These are phyloP conservation scores for Salticus scenicus DNA, from an alignment of 2,888 invertebrate genomes.

Conservation along the genomic window DNA sequence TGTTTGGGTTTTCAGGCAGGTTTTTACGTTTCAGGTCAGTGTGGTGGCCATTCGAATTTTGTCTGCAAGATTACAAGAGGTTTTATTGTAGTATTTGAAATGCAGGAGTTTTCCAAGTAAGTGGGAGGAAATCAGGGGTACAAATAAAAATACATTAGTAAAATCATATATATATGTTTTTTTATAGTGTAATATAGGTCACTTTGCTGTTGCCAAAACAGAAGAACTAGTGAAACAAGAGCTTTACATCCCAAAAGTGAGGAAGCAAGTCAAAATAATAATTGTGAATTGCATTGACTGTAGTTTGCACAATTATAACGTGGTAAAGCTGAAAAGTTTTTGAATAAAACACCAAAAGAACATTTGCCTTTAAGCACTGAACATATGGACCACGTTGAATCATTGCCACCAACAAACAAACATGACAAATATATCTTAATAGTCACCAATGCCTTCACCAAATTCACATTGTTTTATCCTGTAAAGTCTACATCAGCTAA, in stretches of 20 bases:
- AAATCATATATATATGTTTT: too few species aligned
- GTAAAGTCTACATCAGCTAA: conserved; percentile 19
- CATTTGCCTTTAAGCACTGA: neutral
- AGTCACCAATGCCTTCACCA: neutral
- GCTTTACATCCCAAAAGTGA: neutral
- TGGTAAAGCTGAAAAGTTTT: neutral
- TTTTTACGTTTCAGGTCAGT: too few species aligned
- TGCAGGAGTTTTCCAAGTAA: too few species aligned
- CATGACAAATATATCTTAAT: neutral
- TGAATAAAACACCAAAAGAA: neutral
- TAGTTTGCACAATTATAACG: neutral
- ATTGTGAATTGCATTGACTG: neutral
- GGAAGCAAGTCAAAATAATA: neutral
- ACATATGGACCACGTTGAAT: neutral
- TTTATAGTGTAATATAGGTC: too few species aligned
- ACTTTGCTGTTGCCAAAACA: conserved; percentile 7
- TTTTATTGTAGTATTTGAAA: too few species aligned
- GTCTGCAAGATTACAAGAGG: too few species aligned
- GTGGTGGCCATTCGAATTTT: too few species aligned
- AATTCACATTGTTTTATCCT: conserved; percentile 24
- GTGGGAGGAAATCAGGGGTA: too few species aligned
- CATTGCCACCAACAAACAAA: neutral
- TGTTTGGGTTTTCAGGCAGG: too few species aligned
- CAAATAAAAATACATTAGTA: too few species aligned
- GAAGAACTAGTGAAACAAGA: neutral